Base-by-base conservation (phyloP, 2,888 invertebrate species). In the Anoncus sp. region DNA sequence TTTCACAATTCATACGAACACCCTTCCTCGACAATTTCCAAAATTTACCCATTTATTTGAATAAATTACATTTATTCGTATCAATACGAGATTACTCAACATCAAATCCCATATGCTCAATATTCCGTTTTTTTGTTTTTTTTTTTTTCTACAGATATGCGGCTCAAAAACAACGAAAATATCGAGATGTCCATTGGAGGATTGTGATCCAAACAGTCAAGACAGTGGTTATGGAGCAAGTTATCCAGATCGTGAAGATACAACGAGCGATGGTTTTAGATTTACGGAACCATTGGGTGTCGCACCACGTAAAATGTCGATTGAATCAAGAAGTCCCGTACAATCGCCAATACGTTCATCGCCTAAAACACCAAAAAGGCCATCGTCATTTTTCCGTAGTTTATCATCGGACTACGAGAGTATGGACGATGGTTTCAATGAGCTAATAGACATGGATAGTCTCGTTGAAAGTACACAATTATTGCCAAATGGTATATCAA, bases 391-490 rank as follows among this genome's bases (percentile, higher is more conserved):
- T 9, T 92, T 92, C 76, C 91, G 92, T 49, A 93, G 92, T 77
- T 90, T 94, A 20, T 93, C 93, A 4, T 92, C 92, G 0, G 92
- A 92, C 38, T 94, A 94, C 88, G 93, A 93, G 75, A 94, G 94
- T 20, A 92, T 93, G 86, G 94, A 95, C 87, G 95, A 95, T 82
- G 95, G 94, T 59, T 95, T 94, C 85, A 92, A 94, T 87, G 94
- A 95, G 60, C 91, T 95, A 72, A 92, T 94, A 65, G 94, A 94
- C 84, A 91, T 94, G 85, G 94, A 94, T 66, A 91, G 92, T 38
- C 86, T 93, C 45, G 92, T 92, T 47, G 92, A 93, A 67, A 71
- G 53, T 22, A 85, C 85, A 1, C 84, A 89, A 49, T 90, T 90
- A 45, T 87, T 94, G 24, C 94, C 95, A 10, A 92, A 92, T 67